These are phyloP conservation scores for Myathropa florea DNA, from an alignment of 2,888 invertebrate genomes.

Conservation along the genomic window DNA sequence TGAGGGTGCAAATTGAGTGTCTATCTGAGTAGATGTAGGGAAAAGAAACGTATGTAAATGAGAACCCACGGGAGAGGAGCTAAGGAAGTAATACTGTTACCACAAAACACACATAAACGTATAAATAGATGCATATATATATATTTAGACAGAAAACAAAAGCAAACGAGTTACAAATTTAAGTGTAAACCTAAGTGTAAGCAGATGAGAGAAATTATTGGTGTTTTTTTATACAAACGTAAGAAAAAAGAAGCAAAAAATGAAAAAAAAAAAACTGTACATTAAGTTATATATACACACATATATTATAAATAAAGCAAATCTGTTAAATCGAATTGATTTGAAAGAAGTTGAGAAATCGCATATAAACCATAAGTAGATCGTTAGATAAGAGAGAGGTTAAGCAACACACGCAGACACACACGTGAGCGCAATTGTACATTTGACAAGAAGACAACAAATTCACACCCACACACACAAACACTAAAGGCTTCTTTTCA, in stretches of 20 bases:
- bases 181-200: conserved; percentile 18
- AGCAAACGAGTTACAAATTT: conserved; percentile 4
- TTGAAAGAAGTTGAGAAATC: not conserved
- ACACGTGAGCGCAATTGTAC: conserved; percentile 5
- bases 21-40: not conserved
- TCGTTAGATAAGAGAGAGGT: conserved; percentile 2
- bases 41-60: conserved; percentile 37
- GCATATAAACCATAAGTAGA: conserved; percentile 17
- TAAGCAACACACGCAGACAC: not conserved
- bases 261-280: conserved; percentile 31
- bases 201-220: conserved; percentile 23
- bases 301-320: not conserved
- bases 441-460: conserved; percentile 23
- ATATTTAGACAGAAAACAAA: conserved; percentile 19
- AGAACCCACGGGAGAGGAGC: conserved; percentile 13
- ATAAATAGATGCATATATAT: not conserved
- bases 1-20: conserved; percentile 14
- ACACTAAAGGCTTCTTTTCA: conserved; percentile 44
- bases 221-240: conserved; percentile 59
- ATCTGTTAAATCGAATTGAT: conserved; percentile 20
- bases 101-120: conserved; percentile 32
- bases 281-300: conserved; percentile 40
- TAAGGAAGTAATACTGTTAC: conserved; percentile 43
- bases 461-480: not conserved
- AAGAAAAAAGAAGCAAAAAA: conserved; percentile 5